Evolutionary conservation across 2,113 vertebrate species (phyloP).

Genomic region (Lonchura striata): DNA sequence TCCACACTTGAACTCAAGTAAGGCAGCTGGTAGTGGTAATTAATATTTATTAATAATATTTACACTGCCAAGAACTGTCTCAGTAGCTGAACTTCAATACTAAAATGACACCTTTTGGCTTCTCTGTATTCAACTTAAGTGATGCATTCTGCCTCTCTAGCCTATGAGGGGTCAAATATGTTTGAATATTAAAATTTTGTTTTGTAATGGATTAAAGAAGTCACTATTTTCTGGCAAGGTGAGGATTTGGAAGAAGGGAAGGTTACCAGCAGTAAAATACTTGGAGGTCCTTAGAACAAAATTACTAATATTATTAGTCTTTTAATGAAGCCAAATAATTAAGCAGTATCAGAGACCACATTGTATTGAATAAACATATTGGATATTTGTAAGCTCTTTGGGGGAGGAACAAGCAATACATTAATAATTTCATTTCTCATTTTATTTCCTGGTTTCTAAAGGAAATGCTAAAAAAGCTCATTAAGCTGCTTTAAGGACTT

Average conservation of each 20-base stretch:
- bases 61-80: not conserved
- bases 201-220: not conserved
- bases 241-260: not conserved
- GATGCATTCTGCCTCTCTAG: not conserved
- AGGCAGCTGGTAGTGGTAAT: not conserved
- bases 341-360: not conserved
- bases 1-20: no score
- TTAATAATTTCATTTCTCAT: not conserved
- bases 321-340: not conserved
- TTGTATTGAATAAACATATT: not conserved
- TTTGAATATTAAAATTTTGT: not conserved
- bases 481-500: slow-evolving; percentile 7
- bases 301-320: not conserved
- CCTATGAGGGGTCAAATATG: not conserved
- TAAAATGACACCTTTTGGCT: not conserved
- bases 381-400: not conserved
- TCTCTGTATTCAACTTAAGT: not conserved
- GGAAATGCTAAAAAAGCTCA: not conserved
- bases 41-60: no score
- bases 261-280: not conserved
- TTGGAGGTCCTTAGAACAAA: not conserved
- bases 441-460: not conserved
- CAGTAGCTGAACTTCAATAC: not conserved
- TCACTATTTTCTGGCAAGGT: not conserved
- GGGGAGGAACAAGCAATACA: not conserved